phyloP scores from a whole-genome alignment of 2,888 invertebrate species.

The Polydrusus tereticollis region DNA sequence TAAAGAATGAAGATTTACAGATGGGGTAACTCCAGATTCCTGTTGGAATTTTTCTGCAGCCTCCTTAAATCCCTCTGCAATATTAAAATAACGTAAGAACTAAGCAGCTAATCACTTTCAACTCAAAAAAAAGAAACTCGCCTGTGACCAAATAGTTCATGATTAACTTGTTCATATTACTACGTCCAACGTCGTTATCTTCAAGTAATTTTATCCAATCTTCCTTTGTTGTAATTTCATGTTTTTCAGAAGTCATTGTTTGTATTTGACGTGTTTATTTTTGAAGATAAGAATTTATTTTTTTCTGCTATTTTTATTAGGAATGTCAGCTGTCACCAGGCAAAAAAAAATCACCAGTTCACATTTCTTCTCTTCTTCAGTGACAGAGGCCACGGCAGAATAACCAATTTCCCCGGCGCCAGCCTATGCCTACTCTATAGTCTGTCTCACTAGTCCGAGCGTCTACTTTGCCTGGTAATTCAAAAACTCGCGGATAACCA shows the following conservation, averaged over 20 bases:
- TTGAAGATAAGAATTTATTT: constrained; percentile 16
- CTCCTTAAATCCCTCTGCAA: constrained; percentile 91
- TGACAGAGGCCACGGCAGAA: too few relatives aligned
- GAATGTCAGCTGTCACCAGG: background rate
- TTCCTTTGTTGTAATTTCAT: constrained; percentile 72
- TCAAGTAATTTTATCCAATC: constrained; percentile 83
- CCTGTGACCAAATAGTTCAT: constrained; percentile 99
- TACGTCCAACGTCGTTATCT: constrained; percentile 85
- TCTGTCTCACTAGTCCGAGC: too few relatives aligned
- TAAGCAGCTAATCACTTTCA: too few relatives aligned
- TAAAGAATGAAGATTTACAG: constrained; percentile 84
- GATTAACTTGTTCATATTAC: constrained; percentile 96
- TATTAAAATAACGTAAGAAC: background rate
- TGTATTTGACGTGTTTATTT: constrained; percentile 34
- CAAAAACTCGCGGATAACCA: too few relatives aligned
- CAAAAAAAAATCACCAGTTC: background rate
- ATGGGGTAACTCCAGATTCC: constrained; percentile 89
- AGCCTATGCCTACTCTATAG: too few relatives aligned
- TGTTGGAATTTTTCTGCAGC: constrained; percentile 96
- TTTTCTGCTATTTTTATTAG: background rate
- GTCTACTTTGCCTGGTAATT: too few relatives aligned
- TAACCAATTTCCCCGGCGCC: too few relatives aligned
- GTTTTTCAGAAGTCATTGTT: constrained; percentile 70
- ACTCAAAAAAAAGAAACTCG: too few relatives aligned
- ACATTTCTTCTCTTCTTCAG: background rate